phyloP scores from a whole-genome alignment of 1,140 invertebrate genomes.

The Oppia nitens region DNA sequence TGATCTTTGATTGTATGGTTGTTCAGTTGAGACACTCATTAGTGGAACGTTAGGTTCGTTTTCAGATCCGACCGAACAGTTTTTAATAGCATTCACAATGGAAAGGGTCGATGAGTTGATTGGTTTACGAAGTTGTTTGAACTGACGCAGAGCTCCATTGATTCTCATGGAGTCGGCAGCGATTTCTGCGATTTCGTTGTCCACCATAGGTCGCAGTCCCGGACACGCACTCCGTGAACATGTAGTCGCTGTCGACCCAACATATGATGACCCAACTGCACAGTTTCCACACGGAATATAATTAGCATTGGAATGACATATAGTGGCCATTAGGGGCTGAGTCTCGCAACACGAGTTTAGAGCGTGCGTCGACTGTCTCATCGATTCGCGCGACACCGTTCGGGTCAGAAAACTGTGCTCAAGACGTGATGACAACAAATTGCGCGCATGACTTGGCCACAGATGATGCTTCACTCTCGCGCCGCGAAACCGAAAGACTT shows the following conservation, averaged over 20 bases:
- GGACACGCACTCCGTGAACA: constrained; percentile 16
- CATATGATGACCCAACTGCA: constrained; percentile 19
- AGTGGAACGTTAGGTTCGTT: neutral
- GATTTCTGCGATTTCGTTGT: constrained; percentile 79
- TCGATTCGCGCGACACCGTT: constrained; percentile 22
- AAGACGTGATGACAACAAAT: constrained; percentile 20
- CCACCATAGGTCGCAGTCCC: constrained; percentile 24
- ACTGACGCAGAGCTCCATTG: constrained; percentile 87
- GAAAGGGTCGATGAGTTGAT: constrained; percentile 66
- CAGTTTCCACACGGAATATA: constrained; percentile 2
- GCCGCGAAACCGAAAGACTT: neutral
- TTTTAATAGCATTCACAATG: constrained; percentile 81
- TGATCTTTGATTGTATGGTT: constrained; percentile 12
- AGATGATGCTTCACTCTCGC: constrained; percentile 18
- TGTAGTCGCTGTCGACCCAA: constrained; percentile 18
- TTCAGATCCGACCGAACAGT: constrained; percentile 15
- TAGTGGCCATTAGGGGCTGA: constrained; percentile 16
- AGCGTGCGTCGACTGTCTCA: constrained; percentile 17
- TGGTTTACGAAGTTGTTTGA: constrained; percentile 92
- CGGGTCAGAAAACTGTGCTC: constrained; percentile 23
- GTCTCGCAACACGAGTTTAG: constrained; percentile 12
- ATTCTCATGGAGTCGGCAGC: constrained; percentile 89
- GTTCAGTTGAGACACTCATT: constrained; percentile 8
- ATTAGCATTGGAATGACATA: constrained; percentile 1
- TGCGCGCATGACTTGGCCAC: constrained; percentile 22